Evolutionary conservation across 2,888 invertebrate species (phyloP).

Genomic region (Bombyx huttoni): DNA sequence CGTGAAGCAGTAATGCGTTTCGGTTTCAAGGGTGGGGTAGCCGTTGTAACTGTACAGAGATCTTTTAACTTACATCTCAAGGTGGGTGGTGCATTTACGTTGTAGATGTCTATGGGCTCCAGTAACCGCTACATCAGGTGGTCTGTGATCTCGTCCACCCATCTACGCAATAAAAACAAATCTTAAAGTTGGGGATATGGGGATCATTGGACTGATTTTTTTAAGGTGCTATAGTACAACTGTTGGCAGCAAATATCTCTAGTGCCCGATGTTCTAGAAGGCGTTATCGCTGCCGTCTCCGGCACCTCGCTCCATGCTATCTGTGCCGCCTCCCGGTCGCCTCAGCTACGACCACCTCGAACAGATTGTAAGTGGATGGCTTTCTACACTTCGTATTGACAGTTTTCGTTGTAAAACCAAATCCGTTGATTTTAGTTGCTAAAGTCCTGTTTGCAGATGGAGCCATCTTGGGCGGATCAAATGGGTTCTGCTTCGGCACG

Average conservation of each 20-base stretch:
- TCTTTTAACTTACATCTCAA: too few relatives aligned
- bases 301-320: slow-evolving; percentile 1
- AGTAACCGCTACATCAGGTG: too few relatives aligned
- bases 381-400: background rate
- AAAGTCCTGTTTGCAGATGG: background rate
- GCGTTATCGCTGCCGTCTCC: slow-evolving; percentile 35
- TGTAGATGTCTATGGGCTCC: too few relatives aligned
- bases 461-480: slow-evolving; percentile 19
- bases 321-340: slow-evolving; percentile 9
- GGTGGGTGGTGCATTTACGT: too few relatives aligned
- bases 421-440: background rate
- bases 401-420: background rate
- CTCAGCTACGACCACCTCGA: slow-evolving; percentile 22
- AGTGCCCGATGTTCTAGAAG: slow-evolving; percentile 37
- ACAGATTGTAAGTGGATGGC: background rate
- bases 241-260: background rate
- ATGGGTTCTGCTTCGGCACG: slow-evolving; percentile 9
- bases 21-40: too few relatives aligned
- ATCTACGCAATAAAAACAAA: too few relatives aligned
- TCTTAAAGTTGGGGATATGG: too few relatives aligned
- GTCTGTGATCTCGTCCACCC: too few relatives aligned
- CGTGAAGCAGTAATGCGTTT: too few relatives aligned
- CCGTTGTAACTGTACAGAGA: too few relatives aligned
- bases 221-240: too few relatives aligned
- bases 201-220: too few relatives aligned